phyloP scores from a whole-genome alignment of 92 coral and sea anemone genomes.

The Chrysogorgia sp. region DNA sequence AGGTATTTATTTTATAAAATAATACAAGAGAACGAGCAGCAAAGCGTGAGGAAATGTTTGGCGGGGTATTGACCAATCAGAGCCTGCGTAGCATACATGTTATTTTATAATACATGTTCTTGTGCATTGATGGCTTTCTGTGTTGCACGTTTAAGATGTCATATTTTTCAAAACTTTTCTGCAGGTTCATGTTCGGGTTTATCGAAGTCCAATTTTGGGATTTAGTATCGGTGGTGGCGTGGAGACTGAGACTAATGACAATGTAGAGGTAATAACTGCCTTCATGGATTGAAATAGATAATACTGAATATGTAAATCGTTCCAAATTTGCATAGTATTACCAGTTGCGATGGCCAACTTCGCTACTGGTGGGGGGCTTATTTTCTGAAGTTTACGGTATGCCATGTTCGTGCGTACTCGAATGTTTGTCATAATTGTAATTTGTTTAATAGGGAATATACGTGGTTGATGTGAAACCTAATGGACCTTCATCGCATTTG shows the following conservation, averaged over 20 bases:
- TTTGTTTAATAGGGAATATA: conserved; percentile 73
- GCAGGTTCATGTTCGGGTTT: conserved; percentile 75
- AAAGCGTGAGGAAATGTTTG: too few species aligned
- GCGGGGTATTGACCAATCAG: too few species aligned
- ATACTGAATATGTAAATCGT: not conserved
- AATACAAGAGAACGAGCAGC: too few species aligned
- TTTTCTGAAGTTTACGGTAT: too few species aligned
- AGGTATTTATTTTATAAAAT: too few species aligned
- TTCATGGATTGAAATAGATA: not conserved
- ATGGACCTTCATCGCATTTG: conserved; percentile 85
- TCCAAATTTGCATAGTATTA: not conserved
- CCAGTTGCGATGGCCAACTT: too few species aligned
- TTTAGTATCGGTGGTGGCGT: conserved; percentile 92
- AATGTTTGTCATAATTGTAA: not conserved
- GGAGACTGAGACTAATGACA: conserved; percentile 70
- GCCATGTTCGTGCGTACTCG: not conserved
- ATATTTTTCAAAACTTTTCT: not conserved
- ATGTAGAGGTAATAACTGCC: conserved; percentile 68
- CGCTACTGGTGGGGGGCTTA: too few species aligned
- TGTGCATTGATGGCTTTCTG: too few species aligned
- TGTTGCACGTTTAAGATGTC: not conserved
- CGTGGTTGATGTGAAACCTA: conserved; percentile 91
- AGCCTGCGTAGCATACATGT: too few species aligned
- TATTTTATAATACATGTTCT: too few species aligned
- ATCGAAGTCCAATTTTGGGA: conserved; percentile 91